These are phyloP conservation scores for Xenopus petersii DNA, from an alignment of 2,797 vertebrate genomes.

Conservation along the genomic window DNA sequence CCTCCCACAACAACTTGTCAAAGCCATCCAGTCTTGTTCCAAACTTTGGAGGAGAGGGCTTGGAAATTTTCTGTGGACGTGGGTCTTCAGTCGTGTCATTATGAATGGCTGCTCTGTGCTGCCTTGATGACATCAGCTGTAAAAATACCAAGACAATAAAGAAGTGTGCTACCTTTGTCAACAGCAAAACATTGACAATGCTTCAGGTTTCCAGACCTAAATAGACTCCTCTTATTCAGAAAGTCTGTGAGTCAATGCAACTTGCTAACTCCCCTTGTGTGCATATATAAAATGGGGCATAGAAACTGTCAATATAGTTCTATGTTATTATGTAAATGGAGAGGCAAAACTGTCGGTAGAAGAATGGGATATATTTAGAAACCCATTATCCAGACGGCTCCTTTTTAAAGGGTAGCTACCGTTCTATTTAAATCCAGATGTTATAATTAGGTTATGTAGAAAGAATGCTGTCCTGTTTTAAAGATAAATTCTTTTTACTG, in stretches of 20 bases:
- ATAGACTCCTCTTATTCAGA: background rate
- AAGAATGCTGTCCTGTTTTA: too few relatives aligned
- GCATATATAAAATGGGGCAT: too few relatives aligned
- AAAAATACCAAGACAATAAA: slow-evolving; percentile 3
- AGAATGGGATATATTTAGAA: too few relatives aligned
- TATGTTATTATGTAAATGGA: too few relatives aligned
- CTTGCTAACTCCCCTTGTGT: too few relatives aligned
- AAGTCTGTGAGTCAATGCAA: background rate
- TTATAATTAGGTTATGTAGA: too few relatives aligned
- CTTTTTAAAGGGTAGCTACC: too few relatives aligned
- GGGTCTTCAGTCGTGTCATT: background rate
- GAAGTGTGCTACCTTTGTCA: background rate
- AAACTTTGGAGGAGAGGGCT: background rate
- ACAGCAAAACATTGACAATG: slow-evolving; percentile 5
- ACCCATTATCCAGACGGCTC: too few relatives aligned
- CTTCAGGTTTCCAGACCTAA: background rate
- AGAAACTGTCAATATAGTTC: too few relatives aligned
- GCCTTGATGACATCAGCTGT: slow-evolving; percentile 3
- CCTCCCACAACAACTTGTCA: slow-evolving; percentile 8
- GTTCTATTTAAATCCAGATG: too few relatives aligned
- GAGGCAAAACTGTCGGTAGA: too few relatives aligned
- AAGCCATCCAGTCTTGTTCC: slow-evolving; percentile 6
- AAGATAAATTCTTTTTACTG: too few relatives aligned
- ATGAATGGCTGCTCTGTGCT: slow-evolving; percentile 7
- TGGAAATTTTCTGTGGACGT: background rate